Base-by-base conservation (phyloP, 35 echinoderm and acorn worm genomes). In the Ophioderma brevispina region DNA sequence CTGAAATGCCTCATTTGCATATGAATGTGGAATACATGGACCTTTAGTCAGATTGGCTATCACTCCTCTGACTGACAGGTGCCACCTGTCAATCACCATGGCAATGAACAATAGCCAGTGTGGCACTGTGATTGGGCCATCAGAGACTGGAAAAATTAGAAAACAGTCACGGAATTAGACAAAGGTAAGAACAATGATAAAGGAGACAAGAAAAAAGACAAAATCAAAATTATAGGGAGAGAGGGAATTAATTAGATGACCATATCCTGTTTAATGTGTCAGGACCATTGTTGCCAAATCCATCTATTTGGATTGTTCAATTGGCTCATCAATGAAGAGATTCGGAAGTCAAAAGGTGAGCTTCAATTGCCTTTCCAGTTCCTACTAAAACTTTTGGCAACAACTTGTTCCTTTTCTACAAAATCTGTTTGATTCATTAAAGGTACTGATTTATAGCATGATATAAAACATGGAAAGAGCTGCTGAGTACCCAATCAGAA, bases 61-160 rank as follows among this genome's bases (percentile, higher is more conserved):
- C 19, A 98, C 93, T 1, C 96, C 93, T 25, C 55, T 98, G 64
- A 98, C 93, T 55, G 96, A 98, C 90, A 80, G 93, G 43, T 98
- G 96, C 76, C 96, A 98, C 34, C 32, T 98, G 30, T 81, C 90
- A 64, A 34, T 98, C 81, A 90, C 88, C 40, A 93, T 81, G 40
- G 96, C 96, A 11, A 83, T 98, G 82, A 82, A 83, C 39, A 36
- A 84, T 64, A 87, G 85, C 37, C 86, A 95, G 52, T 98, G 96
- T 76, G 96, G 96, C n/a, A 81, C 93, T 33, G 87, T 95, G 30
- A 79, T 90, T 1, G 96, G 96, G 8, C 93, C 90, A 11, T 37
- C 82, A 2, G 86, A 86, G 17, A 79, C 87, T 14, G 96, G 96
- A 13, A 98, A 98, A 77, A 87, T 78, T n/a, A n/a, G 0, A 87